Conservation (phyloP, 1,140 invertebrate species). For the Tribolium castaneum region DNA sequence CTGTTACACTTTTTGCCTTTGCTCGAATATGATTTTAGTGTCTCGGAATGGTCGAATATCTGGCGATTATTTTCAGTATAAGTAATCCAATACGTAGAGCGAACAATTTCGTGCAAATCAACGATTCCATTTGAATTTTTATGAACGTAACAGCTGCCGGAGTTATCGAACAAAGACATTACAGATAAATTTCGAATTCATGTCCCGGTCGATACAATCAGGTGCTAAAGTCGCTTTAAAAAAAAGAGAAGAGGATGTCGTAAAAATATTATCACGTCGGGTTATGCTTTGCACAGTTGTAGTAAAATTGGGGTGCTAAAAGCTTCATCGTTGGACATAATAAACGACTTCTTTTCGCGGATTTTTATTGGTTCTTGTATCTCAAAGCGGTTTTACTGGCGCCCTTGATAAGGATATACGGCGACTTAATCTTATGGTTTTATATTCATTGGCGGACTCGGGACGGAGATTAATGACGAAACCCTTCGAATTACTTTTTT, state of each 20-base stretch:
- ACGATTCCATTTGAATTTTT: constrained; percentile 34
- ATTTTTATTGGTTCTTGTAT: constrained; percentile 36
- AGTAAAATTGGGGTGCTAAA: constrained; percentile 41
- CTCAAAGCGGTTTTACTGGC: constrained; percentile 12
- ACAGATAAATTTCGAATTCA: constrained; percentile 41
- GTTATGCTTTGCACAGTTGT: constrained; percentile 14
- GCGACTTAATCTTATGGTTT: constrained; percentile 25
- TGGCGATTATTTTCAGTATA: constrained; percentile 24
- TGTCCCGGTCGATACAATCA: constrained; percentile 36
- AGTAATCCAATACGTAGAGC: constrained; percentile 19
- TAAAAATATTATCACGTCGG: constrained; percentile 43
- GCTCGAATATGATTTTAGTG: not conserved
- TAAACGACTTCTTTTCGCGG: constrained; percentile 26
- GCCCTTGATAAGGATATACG: constrained; percentile 27
- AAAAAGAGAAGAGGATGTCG: constrained; percentile 7
- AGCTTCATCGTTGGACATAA: constrained; percentile 31
- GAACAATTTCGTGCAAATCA: constrained; percentile 21
- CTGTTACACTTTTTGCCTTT: too few species aligned
- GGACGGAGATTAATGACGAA: constrained; percentile 25
- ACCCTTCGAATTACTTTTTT: constrained; percentile 31
- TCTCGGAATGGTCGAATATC: not conserved
- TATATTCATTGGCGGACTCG: constrained; percentile 25
- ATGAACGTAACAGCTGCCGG: constrained; percentile 32
- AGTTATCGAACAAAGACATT: constrained; percentile 38
- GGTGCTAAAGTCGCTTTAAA: constrained; percentile 31